These are phyloP conservation scores for Therioaphis trifolii DNA, from an alignment of 2,888 invertebrate genomes.

Conservation along the genomic window DNA sequence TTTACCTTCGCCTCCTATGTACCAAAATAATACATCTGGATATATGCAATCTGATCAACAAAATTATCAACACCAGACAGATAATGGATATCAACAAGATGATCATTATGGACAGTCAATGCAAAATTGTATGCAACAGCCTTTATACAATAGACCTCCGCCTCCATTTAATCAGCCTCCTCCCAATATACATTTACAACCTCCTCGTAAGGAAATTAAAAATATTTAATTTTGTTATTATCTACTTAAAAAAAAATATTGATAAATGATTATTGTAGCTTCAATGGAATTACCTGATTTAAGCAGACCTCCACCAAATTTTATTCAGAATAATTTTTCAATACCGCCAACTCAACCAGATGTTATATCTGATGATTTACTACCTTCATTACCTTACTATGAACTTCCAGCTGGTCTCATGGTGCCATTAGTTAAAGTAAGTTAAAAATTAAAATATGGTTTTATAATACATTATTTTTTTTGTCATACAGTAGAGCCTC, in stretches of 20 bases:
- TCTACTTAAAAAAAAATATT: background rate
- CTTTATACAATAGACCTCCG: conserved; percentile 56
- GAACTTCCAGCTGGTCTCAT: conserved; percentile 97
- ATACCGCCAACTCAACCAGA: conserved; percentile 68
- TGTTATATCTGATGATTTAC: conserved; percentile 76
- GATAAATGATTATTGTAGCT: conserved; percentile 63
- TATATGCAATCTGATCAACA: conserved; percentile 52
- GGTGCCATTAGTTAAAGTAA: conserved; percentile 93
- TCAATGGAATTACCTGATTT: conserved; percentile 77
- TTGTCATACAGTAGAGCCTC: no score
- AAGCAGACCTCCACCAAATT: conserved; percentile 88
- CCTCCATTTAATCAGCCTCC: conserved; percentile 60
- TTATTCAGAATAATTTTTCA: conserved; percentile 69
- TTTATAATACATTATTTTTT: background rate
- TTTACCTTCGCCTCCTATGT: conserved; percentile 54
- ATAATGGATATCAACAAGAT: conserved; percentile 61
- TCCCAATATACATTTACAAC: conserved; percentile 58
- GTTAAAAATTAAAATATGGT: conserved; percentile 64
- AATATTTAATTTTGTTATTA: background rate
- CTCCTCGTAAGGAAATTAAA: conserved; percentile 45
- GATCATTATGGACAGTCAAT: conserved; percentile 56
- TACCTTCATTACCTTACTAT: conserved; percentile 94
- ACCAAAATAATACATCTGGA: conserved; percentile 54
- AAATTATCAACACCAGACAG: conserved; percentile 48
- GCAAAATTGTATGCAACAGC: conserved; percentile 59